Evolutionary conservation across 2,888 invertebrate genomes (phyloP).

Genomic region (Morpho achilles): DNA sequence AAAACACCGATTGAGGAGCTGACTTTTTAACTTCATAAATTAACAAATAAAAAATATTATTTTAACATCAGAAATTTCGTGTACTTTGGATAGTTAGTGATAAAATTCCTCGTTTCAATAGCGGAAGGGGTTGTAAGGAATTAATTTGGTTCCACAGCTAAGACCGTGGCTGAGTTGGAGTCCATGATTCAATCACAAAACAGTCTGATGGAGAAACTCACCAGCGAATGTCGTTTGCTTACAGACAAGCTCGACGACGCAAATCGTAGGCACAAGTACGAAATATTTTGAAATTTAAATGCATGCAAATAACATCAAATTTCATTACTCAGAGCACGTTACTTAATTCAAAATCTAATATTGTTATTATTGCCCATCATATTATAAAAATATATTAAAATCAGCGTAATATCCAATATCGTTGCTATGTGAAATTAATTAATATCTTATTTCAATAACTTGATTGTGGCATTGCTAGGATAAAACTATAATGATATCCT

Average conservation of each 20-base stretch:
- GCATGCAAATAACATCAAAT: conserved; percentile 45
- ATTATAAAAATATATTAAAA: conserved; percentile 8
- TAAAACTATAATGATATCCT: conserved; percentile 37
- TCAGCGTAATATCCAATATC: too few relatives aligned
- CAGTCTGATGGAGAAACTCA: conserved; percentile 95
- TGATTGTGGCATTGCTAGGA: conserved; percentile 3
- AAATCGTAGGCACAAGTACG: conserved; percentile 93
- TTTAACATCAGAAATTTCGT: neutral
- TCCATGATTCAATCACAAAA: conserved; percentile 94
- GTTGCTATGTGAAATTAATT: too few relatives aligned
- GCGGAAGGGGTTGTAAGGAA: conserved; percentile 22
- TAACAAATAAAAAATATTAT: too few relatives aligned
- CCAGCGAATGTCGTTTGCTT: conserved; percentile 92
- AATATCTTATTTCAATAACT: neutral
- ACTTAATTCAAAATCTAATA: conserved; percentile 25
- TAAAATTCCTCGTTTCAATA: neutral
- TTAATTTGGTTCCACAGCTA: conserved; percentile 83
- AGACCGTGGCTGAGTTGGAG: conserved; percentile 93
- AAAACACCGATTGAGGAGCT: neutral
- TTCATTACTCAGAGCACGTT: conserved; percentile 22
- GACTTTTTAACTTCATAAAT: too few relatives aligned
- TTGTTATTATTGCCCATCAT: conserved; percentile 67
- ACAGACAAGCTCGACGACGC: conserved; percentile 94
- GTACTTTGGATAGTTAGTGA: neutral
- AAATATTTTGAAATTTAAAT: conserved; percentile 52